Evolutionary conservation across 2,797 vertebrate species (phyloP).

Genomic region (Toxotes lorentzi): DNA sequence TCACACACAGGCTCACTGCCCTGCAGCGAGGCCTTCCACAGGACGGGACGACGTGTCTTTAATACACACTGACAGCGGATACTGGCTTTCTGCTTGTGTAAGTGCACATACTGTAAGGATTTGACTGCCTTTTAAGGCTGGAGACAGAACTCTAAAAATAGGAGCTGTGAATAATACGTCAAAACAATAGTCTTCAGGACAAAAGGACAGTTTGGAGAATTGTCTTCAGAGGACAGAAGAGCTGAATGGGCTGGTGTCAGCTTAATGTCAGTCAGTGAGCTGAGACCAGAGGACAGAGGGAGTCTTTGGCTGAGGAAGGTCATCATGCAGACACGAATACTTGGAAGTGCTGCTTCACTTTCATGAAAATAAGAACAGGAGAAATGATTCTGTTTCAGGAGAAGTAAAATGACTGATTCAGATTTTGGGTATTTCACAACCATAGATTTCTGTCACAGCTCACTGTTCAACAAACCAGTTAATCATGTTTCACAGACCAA

Average conservation of each 20-base stretch:
- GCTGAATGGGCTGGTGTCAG: conserved; percentile 45
- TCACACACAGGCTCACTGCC: conserved; percentile 39
- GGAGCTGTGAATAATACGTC: conserved; percentile 61
- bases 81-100: conserved; percentile 51
- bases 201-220: conserved; percentile 43
- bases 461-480: no score
- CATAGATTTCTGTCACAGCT: no score
- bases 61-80: conserved; percentile 63
- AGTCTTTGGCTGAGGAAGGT: conserved; percentile 27
- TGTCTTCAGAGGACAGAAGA: conserved; percentile 38
- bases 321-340: background rate
- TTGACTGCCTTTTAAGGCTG: conserved; percentile 47
- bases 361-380: background rate
- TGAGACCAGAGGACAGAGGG: conserved; percentile 3
- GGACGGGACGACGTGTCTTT: conserved; percentile 41
- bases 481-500: no score
- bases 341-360: background rate
- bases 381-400: background rate
- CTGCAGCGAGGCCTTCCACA: conserved; percentile 50
- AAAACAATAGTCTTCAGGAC: conserved; percentile 58
- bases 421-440: background rate
- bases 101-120: conserved; percentile 59
- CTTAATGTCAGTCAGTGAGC: conserved; percentile 4
- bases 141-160: conserved; percentile 65
- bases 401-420: no score